Evolutionary conservation across 2,113 vertebrate species (phyloP), one percentile per base, ranked within the genome.

Genomic region (Pluvianellus socialis): DNA sequence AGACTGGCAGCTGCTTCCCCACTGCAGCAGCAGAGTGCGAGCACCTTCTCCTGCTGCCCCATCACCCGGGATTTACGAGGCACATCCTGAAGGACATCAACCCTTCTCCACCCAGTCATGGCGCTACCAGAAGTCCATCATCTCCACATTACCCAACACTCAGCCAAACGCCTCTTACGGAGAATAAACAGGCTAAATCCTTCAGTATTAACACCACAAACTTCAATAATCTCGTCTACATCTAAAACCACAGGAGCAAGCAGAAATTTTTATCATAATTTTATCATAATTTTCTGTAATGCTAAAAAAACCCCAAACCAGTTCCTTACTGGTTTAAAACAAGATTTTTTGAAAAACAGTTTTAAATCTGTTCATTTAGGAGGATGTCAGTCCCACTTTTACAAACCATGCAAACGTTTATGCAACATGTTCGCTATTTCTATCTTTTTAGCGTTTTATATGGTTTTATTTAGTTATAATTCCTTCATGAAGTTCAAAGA

Each of bases 111-210:
- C 23, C 16, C 58, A 22, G 30, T 0, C 24, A 14, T 20, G 53
- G 12, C 0, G 0, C 30, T 77, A n/a, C 20, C 50, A 65, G 15
- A 38, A 23, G 23, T 2, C 44, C 0, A 1, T 6, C 56, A 21
- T 2, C 40, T 35, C 21, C 24, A 52, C 32, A 13, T 24, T 23
- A 49, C 7, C 20, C 66, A 45, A 7, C 24, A 17, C n/a, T 23
- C 17, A 28, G 53, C 12, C 53, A 24, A 50, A 73, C 0, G 0
- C 23, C 30, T 45, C 11, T 5, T 2, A 0, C 0, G 56, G 20
- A 53, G 20, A 44, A 32, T 0, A 2, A 13, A 12, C 22, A 22
- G 28, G 23, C 0, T 0, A 32, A 56, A 53, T 38, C 33, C 52
- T 62, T 56, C 1, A 10, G 12, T 15, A 30, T 5, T 10, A 66